Conservation (phyloP, 23 tunicate species). For the Ascidia mentula region DNA sequence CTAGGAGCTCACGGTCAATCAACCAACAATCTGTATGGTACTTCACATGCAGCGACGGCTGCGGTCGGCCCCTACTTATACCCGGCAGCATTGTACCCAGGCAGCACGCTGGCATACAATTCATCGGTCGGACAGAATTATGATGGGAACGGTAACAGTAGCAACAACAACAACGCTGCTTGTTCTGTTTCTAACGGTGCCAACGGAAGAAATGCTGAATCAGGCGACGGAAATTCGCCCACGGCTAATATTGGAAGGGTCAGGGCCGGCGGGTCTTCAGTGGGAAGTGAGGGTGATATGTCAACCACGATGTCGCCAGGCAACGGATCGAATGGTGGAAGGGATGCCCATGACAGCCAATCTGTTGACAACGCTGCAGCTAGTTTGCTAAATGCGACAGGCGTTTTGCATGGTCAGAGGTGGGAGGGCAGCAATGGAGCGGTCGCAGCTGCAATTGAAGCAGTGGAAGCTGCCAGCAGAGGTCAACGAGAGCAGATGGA, state of each 20-base stretch:
- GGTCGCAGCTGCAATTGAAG: constrained; percentile 47
- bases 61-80: constrained; percentile 49
- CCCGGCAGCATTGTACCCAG: constrained; percentile 58
- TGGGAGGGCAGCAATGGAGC: constrained; percentile 55
- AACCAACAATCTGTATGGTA: constrained; percentile 38
- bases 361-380: neutral
- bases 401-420: constrained; percentile 11
- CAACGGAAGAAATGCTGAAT: constrained; percentile 37
- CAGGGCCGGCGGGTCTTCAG: constrained; percentile 70
- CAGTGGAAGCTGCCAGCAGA: constrained; percentile 28
- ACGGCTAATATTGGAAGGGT: constrained; percentile 43
- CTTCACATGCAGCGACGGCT: constrained; percentile 38
- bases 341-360: constrained; percentile 57
- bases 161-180: constrained; percentile 19
- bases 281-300: constrained; percentile 83
- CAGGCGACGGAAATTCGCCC: constrained; percentile 50
- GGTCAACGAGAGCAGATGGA: constrained; percentile 27
- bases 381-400: neutral
- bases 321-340: constrained; percentile 47
- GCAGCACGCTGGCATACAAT: constrained; percentile 34
- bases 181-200: constrained; percentile 1
- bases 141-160: constrained; percentile 19
- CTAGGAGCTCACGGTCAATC: constrained; percentile 45
- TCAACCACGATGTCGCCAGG: constrained; percentile 79
- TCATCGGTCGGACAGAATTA: constrained; percentile 32